Evolutionary conservation across 2,888 invertebrate species (phyloP).

Genomic region (Orthosia gracilis): DNA sequence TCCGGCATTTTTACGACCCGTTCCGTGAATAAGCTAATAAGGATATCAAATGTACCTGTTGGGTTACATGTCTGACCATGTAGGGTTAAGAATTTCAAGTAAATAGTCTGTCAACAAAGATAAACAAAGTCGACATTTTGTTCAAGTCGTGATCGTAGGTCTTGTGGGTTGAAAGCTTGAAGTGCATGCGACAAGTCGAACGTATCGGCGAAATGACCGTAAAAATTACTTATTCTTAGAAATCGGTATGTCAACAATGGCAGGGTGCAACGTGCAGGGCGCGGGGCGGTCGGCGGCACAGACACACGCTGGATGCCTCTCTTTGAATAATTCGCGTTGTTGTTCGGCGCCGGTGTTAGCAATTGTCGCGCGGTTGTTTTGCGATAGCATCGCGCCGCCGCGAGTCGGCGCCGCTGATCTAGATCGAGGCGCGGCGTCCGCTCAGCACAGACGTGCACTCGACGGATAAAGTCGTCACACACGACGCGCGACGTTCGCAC

Average conservation of each 20-base stretch:
- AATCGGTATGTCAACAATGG: constrained; percentile 72
- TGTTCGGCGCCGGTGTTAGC: constrained; percentile 86
- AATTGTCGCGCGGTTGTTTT: constrained; percentile 88
- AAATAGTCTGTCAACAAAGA: constrained; percentile 30
- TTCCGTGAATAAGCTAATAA: constrained; percentile 69
- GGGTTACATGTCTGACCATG: constrained; percentile 57
- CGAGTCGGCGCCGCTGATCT: constrained; percentile 85
- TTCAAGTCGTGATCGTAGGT: constrained; percentile 23
- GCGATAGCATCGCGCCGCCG: constrained; percentile 86
- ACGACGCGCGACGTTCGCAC: constrained; percentile 82
- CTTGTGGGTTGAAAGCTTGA: constrained; percentile 27
- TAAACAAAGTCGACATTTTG: constrained; percentile 40
- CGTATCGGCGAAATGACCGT: constrained; percentile 40
- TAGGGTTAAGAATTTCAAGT: constrained; percentile 54
- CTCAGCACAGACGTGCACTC: constrained; percentile 86
- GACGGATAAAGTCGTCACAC: constrained; percentile 89
- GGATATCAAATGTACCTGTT: constrained; percentile 65
- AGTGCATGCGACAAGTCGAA: constrained; percentile 25
- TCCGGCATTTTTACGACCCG: constrained; percentile 69
- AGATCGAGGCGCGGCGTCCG: constrained; percentile 88
- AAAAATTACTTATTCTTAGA: constrained; percentile 60
- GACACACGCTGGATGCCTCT: constrained; percentile 71
- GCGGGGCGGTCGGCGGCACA: constrained; percentile 69
- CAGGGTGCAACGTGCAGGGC: constrained; percentile 55
- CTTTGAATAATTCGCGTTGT: constrained; percentile 87